These are phyloP conservation scores for Drosophila lowei DNA, from an alignment of 1,140 invertebrate species.

Conservation along the genomic window DNA sequence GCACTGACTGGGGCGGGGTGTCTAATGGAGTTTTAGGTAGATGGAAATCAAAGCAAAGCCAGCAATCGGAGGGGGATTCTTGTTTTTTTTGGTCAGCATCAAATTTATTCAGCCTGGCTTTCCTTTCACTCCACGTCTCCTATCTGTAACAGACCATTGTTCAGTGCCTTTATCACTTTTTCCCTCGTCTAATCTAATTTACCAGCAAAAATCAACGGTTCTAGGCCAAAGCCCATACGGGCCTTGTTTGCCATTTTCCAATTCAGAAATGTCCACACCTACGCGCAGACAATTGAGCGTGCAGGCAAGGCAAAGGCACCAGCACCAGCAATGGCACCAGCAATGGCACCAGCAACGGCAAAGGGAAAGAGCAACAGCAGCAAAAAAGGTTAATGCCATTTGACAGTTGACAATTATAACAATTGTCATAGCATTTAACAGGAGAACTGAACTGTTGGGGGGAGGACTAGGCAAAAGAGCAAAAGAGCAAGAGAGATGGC, in stretches of 20 bases:
- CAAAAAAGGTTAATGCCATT: slow-evolving; percentile 79
- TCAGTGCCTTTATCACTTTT: slow-evolving; percentile 19
- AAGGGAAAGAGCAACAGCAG: slow-evolving; percentile 54
- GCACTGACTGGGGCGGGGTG: slow-evolving; percentile 50
- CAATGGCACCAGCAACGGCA: slow-evolving; percentile 29
- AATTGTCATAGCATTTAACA: slow-evolving; percentile 82
- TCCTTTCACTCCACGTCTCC: not conserved
- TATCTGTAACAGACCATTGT: slow-evolving; percentile 31
- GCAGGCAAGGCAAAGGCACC: slow-evolving; percentile 43
- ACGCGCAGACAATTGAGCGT: slow-evolving; percentile 73
- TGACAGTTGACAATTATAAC: slow-evolving; percentile 82
- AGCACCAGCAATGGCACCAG: slow-evolving; percentile 49
- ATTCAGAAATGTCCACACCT: slow-evolving; percentile 69
- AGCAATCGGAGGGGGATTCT: not conserved
- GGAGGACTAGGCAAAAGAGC: slow-evolving; percentile 27
- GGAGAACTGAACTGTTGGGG: slow-evolving; percentile 23
- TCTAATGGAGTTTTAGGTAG: slow-evolving; percentile 19
- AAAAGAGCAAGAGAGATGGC: slow-evolving; percentile 10
- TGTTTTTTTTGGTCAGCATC: slow-evolving; percentile 22
- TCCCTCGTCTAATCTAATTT: slow-evolving; percentile 62
- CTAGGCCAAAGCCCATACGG: slow-evolving; percentile 49
- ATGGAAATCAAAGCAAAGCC: slow-evolving; percentile 1
- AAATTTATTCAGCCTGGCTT: slow-evolving; percentile 5
- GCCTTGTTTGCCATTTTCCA: slow-evolving; percentile 13
- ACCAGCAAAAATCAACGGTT: slow-evolving; percentile 62